phyloP scores from a whole-genome alignment of 2,888 invertebrate genomes.

The Sarcophaga caerulescens region DNA sequence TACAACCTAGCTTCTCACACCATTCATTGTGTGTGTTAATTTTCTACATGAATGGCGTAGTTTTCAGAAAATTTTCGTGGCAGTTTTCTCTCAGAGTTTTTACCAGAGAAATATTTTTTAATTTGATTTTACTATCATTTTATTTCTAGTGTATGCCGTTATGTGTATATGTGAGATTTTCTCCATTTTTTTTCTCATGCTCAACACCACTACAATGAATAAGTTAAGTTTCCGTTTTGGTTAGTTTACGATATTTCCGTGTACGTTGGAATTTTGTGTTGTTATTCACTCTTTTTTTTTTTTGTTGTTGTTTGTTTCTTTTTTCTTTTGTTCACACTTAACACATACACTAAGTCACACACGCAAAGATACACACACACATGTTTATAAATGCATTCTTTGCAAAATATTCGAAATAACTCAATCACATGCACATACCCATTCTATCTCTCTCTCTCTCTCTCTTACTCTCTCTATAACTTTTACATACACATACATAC shows the following conservation, averaged over 20 bases:
- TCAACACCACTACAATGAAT: slow-evolving; percentile 21
- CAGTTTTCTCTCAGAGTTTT: too few species aligned
- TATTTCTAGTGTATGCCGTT: slow-evolving; percentile 3
- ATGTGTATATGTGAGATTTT: background rate
- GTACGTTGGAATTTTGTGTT: slow-evolving; percentile 1
- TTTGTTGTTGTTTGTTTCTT: background rate
- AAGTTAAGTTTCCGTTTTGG: slow-evolving; percentile 50
- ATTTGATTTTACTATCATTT: background rate
- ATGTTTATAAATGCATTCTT: background rate
- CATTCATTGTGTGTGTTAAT: too few species aligned
- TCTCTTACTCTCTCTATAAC: background rate
- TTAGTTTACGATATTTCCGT: slow-evolving; percentile 48
- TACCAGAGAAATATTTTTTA: background rate
- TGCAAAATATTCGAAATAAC: too few species aligned
- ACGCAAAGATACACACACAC: background rate
- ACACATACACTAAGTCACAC: background rate
- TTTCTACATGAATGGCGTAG: too few species aligned
- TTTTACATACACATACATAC: background rate
- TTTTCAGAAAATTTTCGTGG: too few species aligned
- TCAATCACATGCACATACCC: background rate
- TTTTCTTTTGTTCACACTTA: background rate
- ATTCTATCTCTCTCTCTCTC: background rate
- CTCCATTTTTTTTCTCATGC: too few species aligned
- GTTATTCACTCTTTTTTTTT: background rate
- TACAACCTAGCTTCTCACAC: too few species aligned